phyloP scores from a whole-genome alignment of 2,113 vertebrate genomes.

The Monopterus albus region DNA sequence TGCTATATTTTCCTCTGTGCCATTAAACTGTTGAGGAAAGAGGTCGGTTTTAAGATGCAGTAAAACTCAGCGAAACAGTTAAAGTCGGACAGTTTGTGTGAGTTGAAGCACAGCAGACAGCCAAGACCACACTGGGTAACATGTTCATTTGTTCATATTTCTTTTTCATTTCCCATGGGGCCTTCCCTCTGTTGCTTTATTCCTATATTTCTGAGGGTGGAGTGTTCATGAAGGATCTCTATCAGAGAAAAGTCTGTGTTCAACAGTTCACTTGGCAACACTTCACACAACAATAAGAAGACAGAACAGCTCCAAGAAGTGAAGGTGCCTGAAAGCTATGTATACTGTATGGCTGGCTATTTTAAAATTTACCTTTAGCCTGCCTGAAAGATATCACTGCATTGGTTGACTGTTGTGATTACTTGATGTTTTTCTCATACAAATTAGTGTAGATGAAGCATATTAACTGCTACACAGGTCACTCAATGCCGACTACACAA shows the following conservation, averaged over 20 bases:
- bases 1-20: neutral
- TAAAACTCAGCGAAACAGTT: conserved; percentile 52
- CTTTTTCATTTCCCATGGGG: conserved; percentile 65
- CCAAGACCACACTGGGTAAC: conserved; percentile 69
- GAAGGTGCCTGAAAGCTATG: conserved; percentile 21
- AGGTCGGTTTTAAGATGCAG: conserved; percentile 23
- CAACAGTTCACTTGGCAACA: conserved; percentile 74
- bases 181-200: conserved; percentile 74
- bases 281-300: conserved; percentile 61
- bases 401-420: neutral
- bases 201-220: conserved; percentile 68
- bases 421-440: neutral
- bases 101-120: conserved; percentile 64
- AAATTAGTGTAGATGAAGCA: neutral
- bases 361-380: conserved; percentile 17
- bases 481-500: neutral
- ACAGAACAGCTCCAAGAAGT: conserved; percentile 40
- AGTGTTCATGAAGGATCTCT: conserved; percentile 67
- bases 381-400: conserved; percentile 14
- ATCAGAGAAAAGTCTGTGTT: conserved; percentile 76
- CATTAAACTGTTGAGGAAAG: conserved; percentile 7
- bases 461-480: neutral
- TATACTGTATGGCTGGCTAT: conserved; percentile 8
- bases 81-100: conserved; percentile 33
- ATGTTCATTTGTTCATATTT: conserved; percentile 81